Conservation (phyloP, 2,888 invertebrate genomes). For the Fragum fragum region DNA sequence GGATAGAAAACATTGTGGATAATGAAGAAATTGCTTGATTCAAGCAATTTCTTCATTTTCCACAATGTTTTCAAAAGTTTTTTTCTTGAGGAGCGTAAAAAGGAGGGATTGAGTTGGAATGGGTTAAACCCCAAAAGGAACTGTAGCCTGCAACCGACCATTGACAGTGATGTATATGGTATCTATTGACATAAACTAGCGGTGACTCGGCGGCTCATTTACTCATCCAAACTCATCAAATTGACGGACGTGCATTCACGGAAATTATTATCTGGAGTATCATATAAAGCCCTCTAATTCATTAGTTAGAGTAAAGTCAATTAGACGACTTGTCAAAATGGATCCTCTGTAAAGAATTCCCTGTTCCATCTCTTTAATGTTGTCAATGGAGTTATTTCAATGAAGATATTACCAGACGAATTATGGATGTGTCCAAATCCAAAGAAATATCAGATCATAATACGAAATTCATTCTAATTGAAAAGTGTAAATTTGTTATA, state of each 20-base stretch:
- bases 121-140: neutral
- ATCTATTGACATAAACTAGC: conserved; percentile 26
- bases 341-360: neutral
- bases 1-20: too few species aligned
- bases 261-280: conserved; percentile 25
- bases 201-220: conserved; percentile 16
- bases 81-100: too few species aligned
- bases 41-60: too few species aligned
- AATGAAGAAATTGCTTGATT: too few species aligned
- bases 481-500: too few species aligned
- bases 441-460: too few species aligned
- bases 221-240: conserved; percentile 16
- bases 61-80: too few species aligned
- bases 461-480: too few species aligned
- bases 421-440: too few species aligned
- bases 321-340: conserved; percentile 19
- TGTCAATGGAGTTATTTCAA: neutral
- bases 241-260: conserved; percentile 24
- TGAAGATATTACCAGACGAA: too few species aligned
- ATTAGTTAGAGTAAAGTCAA: conserved; percentile 29
- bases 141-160: neutral
- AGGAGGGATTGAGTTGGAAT: too few species aligned
- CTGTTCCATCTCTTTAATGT: neutral
- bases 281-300: conserved; percentile 15
- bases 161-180: conserved; percentile 26